A percentile compares a stretch with the other conserved stretches of the same genome.
These are phyloP conservation scores for Chrysolina americana DNA, from an alignment of 2,888 invertebrate species.

Conservation along the genomic window DNA sequence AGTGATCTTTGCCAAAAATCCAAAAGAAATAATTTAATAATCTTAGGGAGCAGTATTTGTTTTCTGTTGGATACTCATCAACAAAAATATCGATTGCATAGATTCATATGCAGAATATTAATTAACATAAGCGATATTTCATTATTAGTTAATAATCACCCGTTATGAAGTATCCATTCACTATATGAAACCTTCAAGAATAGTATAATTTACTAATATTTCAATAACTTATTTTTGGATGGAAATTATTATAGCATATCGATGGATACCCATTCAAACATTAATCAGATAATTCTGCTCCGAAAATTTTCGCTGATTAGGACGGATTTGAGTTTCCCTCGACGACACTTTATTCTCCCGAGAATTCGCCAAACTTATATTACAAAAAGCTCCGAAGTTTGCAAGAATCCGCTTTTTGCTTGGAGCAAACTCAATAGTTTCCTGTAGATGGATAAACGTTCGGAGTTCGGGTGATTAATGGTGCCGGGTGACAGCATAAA, in stretches of 20 bases:
- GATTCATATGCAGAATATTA: no score
- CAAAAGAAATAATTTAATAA: no score
- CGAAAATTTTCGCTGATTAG: constrained; percentile 46
- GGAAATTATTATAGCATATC: constrained; percentile 26
- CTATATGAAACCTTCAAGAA: no score
- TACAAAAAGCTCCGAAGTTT: constrained; percentile 57
- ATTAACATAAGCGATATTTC: no score
- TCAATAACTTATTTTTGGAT: no score
- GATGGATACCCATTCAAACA: constrained; percentile 34
- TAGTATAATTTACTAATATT: no score
- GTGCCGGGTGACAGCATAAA: constrained; percentile 51
- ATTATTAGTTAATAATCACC: no score
- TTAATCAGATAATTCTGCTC: constrained; percentile 46
- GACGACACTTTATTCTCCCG: constrained; percentile 55
- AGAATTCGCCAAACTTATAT: constrained; percentile 58
- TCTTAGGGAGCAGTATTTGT: no score
- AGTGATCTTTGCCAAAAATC: no score
- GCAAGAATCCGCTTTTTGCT: constrained; percentile 56
- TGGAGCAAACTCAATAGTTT: constrained; percentile 55
- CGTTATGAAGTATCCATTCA: no score
- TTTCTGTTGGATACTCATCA: no score
- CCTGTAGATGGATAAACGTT: constrained; percentile 52
- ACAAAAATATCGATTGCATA: background rate
- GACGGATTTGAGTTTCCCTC: constrained; percentile 46
- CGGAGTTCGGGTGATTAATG: constrained; percentile 59